phyloP scores from a whole-genome alignment of 2,113 vertebrate genomes.

The Ceyx margarethae region DNA sequence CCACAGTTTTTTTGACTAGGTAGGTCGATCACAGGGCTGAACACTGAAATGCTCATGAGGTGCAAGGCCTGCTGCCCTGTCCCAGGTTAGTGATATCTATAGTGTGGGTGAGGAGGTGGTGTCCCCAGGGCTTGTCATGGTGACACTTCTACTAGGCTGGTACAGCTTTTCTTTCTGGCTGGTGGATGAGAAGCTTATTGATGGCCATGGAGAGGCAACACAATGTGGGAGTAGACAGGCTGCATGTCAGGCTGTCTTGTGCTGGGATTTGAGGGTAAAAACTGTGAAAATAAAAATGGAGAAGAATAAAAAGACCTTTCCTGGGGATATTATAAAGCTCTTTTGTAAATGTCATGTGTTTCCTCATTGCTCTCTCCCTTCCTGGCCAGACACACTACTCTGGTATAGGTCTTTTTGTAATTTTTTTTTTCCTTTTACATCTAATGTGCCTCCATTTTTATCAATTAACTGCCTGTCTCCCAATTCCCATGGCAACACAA shows the following conservation, averaged over 20 bases:
- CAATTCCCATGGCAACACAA: conserved; percentile 50
- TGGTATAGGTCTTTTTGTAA: neutral
- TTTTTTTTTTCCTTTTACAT: neutral
- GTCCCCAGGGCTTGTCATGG: neutral
- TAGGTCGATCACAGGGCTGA: neutral
- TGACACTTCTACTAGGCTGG: neutral
- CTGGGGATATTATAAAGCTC: neutral
- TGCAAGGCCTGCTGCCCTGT: neutral
- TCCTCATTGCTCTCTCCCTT: neutral
- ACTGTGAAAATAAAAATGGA: neutral
- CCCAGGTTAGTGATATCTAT: neutral
- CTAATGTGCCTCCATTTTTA: conserved; percentile 29
- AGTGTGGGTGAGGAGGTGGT: neutral
- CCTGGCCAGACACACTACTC: neutral
- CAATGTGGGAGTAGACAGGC: neutral
- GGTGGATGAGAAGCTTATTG: neutral
- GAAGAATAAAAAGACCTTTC: neutral
- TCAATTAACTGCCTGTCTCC: conserved; percentile 49
- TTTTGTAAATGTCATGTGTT: neutral
- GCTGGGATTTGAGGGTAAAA: neutral
- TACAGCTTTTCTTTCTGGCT: neutral
- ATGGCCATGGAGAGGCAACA: fast-evolving
- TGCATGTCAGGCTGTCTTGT: neutral
- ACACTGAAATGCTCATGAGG: neutral
- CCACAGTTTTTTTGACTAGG: neutral